Conservation (phyloP, 2,797 vertebrate species). For the Poeciliopsis gracilis region DNA sequence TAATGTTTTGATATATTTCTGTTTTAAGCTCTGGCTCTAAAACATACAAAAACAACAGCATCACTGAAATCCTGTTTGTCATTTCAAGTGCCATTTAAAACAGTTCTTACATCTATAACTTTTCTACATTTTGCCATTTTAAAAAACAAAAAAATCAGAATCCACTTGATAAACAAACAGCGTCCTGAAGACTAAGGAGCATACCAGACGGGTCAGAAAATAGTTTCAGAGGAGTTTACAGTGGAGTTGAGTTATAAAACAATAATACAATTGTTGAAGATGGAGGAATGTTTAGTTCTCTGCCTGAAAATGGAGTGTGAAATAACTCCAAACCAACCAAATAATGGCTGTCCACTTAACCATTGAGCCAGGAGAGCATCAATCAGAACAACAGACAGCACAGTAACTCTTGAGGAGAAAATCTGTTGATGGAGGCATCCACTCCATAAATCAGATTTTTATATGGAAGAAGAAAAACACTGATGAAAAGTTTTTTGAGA, state of each 20-base stretch:
- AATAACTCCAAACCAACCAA: background rate
- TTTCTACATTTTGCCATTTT: background rate
- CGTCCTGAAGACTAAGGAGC: background rate
- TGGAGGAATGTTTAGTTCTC: background rate
- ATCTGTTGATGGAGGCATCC: background rate
- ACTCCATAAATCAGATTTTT: background rate
- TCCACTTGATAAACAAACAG: background rate
- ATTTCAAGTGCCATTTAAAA: background rate
- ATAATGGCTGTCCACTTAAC: background rate
- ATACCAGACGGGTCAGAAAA: background rate
- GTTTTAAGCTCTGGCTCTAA: conserved; percentile 20
- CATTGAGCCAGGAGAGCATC: background rate
- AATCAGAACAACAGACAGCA: background rate
- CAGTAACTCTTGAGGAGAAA: background rate
- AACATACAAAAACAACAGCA: conserved; percentile 7
- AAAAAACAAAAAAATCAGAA: background rate
- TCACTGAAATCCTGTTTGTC: background rate
- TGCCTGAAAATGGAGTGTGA: background rate
- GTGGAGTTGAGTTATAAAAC: background rate
- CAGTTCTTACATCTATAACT: background rate
- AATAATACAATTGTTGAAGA: background rate
- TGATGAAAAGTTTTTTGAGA: background rate
- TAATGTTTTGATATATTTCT: background rate
- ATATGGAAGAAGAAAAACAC: background rate
- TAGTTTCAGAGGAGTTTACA: background rate